Evolutionary conservation across 1,140 invertebrate species (phyloP), one percentile per base, ranked within the genome.

Genomic region (Mycetomoellerius zeteki): DNA sequence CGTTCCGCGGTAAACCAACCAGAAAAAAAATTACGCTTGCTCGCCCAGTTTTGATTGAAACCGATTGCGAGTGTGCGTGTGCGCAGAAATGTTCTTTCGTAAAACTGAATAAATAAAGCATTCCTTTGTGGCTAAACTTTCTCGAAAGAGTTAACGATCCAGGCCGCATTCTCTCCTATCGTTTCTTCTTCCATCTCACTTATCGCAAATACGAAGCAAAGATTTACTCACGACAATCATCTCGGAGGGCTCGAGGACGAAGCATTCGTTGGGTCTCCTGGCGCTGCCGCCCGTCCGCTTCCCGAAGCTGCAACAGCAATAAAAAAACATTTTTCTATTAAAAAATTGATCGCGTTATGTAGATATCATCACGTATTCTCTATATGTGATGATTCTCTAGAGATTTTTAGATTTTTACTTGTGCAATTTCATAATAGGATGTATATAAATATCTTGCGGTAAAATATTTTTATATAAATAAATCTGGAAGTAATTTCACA

Each of bases 161-260:
- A 24, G 27, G n/a, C 16, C 21, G 5, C 43, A 8, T 27, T 50
- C 14, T 33, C 27, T 33, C 19, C n/a, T 8, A 7, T 0, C 5
- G 33, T 71, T 81, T 67, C 50, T 27, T 24, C 14, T 21, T 2
- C 10, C 19, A 14, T 19, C n/a, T 47, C 37, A 60, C 8, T 88
- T 75, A 52, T 60, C 50, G 14, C 21, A 52, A 30, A 10, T 50
- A 78, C 0, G 0, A 37, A 27, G 27, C 52, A 80, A 86, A 82
- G 43, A 6, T 86, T n/a, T 90, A 96, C 96, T 97, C 93, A 98
- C 98, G 94, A 98, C 98, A 93, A 98, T 98, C 97, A 98, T 98
- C 96, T 98, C 98, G 90, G 98, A 98, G 73, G 98, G 97, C 95
- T 98, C 98, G 91, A 98, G 96, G 69, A 98, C 97, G 94, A 98